Base-by-base conservation (phyloP, 2,797 vertebrate species). In the Centroberyx gerrardi region DNA sequence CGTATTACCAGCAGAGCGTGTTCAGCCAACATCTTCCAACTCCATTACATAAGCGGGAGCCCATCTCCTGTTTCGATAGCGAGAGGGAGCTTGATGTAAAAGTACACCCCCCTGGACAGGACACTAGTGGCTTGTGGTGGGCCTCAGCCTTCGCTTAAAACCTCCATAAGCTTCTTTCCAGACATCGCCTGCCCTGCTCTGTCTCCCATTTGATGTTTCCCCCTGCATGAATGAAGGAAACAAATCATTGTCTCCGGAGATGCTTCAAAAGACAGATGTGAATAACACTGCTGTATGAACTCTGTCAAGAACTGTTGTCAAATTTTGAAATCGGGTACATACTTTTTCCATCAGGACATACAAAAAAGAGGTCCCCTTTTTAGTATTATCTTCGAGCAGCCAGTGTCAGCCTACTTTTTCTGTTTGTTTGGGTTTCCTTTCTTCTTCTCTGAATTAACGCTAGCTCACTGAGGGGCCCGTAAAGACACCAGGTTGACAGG, bases 121-220 rank as follows among this genome's bases (percentile, higher is more conserved):
- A 84, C 72, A 64, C 53, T n/a, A 15, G 82, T 62, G 80, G 85
- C 62, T 48, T 88, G 86, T 59, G 83, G 88, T 84, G 80, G 74
- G 76, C 64, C 78, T 61, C 64, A 49, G 59, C 59, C 81, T 75
- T 73, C n/a, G 73, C 53, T 71, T 78, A 33, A 87, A 28, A 68
- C 48, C 73, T 59, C 63, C 72, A 53, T 81, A 88, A 90, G 80
- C 83, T 84, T 85, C 70, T 91, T 89, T 92, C 88, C 89, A 91
- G 89, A 91, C 82, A 74, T 62, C 69, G 55, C 56, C 18, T 74
- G 56, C 53, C 54, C 27, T 63, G 68, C 65, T 76, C 59, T 63
- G 69, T 68, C 73, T 64, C 63, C 55, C 40, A 68, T 64, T 42
- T 76, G 38, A 82, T 73, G 80, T 65, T 74, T 70, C 62, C 54